phyloP scores from a whole-genome alignment of 1,140 invertebrate species.

The Stegodyphus mimosarum region DNA sequence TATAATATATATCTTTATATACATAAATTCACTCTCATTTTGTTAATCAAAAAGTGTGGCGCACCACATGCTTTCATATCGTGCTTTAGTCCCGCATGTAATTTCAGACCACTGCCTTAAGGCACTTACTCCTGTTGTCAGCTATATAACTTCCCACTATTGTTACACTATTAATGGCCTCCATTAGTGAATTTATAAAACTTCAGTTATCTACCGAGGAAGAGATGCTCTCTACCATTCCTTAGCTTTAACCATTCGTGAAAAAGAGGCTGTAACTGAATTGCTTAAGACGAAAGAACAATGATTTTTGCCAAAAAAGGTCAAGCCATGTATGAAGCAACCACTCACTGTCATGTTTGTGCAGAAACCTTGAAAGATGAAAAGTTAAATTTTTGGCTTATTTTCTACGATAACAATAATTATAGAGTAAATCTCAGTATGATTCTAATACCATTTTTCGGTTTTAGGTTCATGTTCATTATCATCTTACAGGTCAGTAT shows the following conservation, averaged over 20 bases:
- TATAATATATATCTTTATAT: no score
- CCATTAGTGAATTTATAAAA: neutral
- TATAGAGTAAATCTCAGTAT: no score
- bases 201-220: slow-evolving; percentile 4
- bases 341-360: neutral
- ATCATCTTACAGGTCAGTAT: neutral
- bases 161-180: neutral
- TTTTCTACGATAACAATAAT: no score
- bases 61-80: no score
- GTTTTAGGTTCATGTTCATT: neutral
- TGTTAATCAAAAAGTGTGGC: no score
- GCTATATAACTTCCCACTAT: neutral
- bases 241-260: neutral
- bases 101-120: neutral
- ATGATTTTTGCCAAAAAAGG: neutral
- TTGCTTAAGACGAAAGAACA: neutral
- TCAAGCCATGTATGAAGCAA: neutral
- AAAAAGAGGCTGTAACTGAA: neutral
- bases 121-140: neutral
- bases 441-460: no score
- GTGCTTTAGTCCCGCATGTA: no score
- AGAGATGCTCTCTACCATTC: neutral
- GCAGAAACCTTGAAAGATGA: neutral
- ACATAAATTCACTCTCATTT: no score
- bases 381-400: no score